Evolutionary conservation across 2,888 invertebrate species (phyloP).

Genomic region (Helleia helle): DNA sequence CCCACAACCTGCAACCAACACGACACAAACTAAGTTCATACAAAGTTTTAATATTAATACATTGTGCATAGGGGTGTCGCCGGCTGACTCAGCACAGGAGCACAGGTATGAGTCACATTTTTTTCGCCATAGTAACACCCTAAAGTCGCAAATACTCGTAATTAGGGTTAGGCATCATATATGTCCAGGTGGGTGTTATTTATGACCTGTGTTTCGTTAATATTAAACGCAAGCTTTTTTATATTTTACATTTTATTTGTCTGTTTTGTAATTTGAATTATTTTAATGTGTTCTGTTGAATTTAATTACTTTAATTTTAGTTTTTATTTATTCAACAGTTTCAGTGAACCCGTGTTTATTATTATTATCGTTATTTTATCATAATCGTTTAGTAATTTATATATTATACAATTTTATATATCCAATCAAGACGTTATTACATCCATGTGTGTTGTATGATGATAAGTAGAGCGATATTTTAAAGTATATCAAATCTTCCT

Average conservation of each 20-base stretch:
- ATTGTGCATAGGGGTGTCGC: slow-evolving; percentile 49
- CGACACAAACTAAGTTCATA: slow-evolving; percentile 7
- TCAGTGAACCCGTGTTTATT: too few relatives aligned
- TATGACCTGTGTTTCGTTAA: not conserved
- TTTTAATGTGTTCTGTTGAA: too few relatives aligned
- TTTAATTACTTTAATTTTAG: too few relatives aligned
- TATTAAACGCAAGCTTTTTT: not conserved
- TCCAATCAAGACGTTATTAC: too few relatives aligned
- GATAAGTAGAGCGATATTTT: too few relatives aligned
- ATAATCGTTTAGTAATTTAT: too few relatives aligned
- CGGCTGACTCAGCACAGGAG: slow-evolving; percentile 60
- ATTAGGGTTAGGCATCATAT: slow-evolving; percentile 8
- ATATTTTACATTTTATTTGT: not conserved
- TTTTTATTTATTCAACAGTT: too few relatives aligned
- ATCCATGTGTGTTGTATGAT: too few relatives aligned
- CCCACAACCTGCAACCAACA: slow-evolving; percentile 20
- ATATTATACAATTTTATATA: too few relatives aligned
- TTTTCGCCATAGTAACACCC: slow-evolving; percentile 68
- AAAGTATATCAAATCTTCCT: too few relatives aligned
- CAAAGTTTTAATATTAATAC: slow-evolving; percentile 20
- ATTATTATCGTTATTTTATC: too few relatives aligned
- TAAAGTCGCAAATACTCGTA: slow-evolving; percentile 28
- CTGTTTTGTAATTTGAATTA: too few relatives aligned
- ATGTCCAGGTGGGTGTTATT: slow-evolving; percentile 16
- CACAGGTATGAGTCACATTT: slow-evolving; percentile 62